A percentile compares a stretch with the other conserved stretches of the same genome.
Evolutionary conservation across 2,888 invertebrate genomes (phyloP).

Genomic region (Eilema depressum): DNA sequence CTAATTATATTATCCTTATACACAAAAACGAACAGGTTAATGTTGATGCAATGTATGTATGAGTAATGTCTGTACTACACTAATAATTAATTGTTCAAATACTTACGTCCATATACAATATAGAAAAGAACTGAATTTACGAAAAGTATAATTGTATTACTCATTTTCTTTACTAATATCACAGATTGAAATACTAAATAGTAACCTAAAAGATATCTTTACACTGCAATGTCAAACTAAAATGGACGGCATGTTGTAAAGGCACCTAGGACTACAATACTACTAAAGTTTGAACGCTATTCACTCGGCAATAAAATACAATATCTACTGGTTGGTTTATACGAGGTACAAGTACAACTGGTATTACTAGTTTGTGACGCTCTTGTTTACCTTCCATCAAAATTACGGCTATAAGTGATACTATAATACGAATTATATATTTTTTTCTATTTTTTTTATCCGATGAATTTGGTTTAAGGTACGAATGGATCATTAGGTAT

Average conservation of each 20-base stretch:
- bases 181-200: background rate
- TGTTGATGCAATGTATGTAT: background rate
- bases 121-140: background rate
- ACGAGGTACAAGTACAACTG: background rate
- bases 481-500: too few species aligned
- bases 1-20: background rate
- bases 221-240: background rate
- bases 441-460: background rate
- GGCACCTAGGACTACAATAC: background rate
- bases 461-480: background rate
- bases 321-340: background rate
- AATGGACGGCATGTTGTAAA: background rate
- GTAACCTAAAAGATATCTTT: background rate
- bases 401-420: background rate
- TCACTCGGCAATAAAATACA: background rate
- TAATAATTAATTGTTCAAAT: background rate
- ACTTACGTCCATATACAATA: constrained; percentile 6
- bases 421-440: too few species aligned
- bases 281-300: background rate
- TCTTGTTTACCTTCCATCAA: background rate
- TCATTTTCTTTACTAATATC: background rate
- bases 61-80: background rate
- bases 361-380: background rate
- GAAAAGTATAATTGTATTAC: background rate
- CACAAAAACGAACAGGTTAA: background rate